A percentile compares a stretch with the other conserved stretches of the same genome.
These are phyloP conservation scores for Uropsilus gracilis DNA, from an alignment of 2,113 vertebrate genomes.

Conservation along the genomic window DNA sequence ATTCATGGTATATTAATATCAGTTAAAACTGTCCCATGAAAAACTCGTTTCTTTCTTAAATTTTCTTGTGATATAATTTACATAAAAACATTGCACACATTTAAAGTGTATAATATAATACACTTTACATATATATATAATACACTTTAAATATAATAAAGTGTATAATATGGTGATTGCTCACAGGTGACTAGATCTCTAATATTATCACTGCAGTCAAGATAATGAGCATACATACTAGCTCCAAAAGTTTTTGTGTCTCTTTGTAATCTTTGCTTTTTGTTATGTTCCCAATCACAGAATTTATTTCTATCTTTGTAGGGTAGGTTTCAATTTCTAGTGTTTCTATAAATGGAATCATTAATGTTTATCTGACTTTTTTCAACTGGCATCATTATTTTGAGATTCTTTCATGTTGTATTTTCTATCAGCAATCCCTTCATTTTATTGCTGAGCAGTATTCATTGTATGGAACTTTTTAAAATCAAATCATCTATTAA, in stretches of 20 bases:
- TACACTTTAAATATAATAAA: not conserved
- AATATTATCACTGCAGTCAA: not conserved
- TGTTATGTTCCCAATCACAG: not conserved
- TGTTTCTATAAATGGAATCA: not conserved
- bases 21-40: not conserved
- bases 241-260: not conserved
- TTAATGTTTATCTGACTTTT: not conserved
- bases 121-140: not conserved
- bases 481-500: not conserved
- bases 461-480: not conserved
- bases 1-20: not conserved
- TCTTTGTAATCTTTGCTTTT: not conserved
- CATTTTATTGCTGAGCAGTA: not conserved
- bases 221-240: not conserved
- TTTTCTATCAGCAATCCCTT: not conserved
- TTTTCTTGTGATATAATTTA: not conserved
- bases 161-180: not conserved
- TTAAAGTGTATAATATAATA: not conserved
- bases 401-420: not conserved
- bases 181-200: not conserved
- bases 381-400: not conserved
- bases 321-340: not conserved
- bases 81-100: too few species aligned
- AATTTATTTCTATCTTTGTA: not conserved
- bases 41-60: not conserved